phyloP scores from a whole-genome alignment of 1,140 invertebrate species.

The Zaprionus gabonicus region DNA sequence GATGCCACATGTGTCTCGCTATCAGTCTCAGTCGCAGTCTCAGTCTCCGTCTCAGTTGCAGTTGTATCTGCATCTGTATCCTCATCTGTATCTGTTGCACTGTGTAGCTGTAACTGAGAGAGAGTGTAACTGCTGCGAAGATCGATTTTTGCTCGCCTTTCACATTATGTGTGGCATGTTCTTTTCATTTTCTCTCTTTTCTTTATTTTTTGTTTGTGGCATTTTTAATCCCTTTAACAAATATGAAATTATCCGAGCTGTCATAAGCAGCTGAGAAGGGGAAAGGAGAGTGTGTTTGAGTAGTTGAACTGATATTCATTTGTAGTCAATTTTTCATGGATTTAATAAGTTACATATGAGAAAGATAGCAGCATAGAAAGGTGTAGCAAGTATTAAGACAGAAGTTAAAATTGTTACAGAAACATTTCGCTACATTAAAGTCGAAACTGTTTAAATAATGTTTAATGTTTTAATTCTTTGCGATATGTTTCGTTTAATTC shows the following conservation, averaged over 20 bases:
- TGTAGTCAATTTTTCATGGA: slow-evolving; percentile 41
- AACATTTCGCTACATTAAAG: too few species aligned
- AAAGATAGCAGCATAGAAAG: too few species aligned
- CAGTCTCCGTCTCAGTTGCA: slow-evolving; percentile 7
- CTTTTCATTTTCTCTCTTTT: background rate
- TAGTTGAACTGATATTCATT: slow-evolving; percentile 29
- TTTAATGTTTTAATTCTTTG: too few species aligned
- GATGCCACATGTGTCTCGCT: slow-evolving; percentile 73
- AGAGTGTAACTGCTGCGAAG: slow-evolving; percentile 56
- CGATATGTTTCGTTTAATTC: too few species aligned
- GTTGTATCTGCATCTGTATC: slow-evolving; percentile 2
- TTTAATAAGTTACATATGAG: slow-evolving; percentile 10
- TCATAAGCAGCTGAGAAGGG: slow-evolving; percentile 40
- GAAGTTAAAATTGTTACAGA: background rate
- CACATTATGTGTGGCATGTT: slow-evolving; percentile 39
- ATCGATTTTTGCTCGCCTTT: slow-evolving; percentile 70
- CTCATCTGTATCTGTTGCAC: slow-evolving; percentile 9
- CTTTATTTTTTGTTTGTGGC: slow-evolving; percentile 38
- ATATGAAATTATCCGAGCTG: slow-evolving; percentile 67
- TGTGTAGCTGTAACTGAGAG: slow-evolving; percentile 28
- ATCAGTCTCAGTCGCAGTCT: slow-evolving; percentile 22
- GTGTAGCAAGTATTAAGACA: background rate
- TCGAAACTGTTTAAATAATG: too few species aligned
- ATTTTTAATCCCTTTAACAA: slow-evolving; percentile 58
- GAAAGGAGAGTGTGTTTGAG: background rate